A percentile compares a stretch with the other conserved stretches of the same genome.
Conservation (phyloP, 2,113 vertebrate species). For the Rhabdornis inornatus region DNA sequence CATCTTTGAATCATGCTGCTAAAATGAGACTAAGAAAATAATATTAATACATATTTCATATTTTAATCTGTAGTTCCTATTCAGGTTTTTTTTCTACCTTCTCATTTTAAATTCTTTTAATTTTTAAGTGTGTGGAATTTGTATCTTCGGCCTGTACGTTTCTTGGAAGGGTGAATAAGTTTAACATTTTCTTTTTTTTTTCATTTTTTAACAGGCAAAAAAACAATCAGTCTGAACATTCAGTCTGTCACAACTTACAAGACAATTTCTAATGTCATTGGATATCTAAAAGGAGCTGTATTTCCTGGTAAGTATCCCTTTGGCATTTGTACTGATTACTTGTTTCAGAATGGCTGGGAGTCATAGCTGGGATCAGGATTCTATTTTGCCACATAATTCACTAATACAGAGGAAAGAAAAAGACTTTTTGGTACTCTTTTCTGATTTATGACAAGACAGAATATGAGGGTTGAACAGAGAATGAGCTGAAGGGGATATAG, state of each 20-base stretch:
- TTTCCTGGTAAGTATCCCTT: conserved; percentile 80
- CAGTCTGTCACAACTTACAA: conserved; percentile 77
- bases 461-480: neutral
- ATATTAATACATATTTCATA: neutral
- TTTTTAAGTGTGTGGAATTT: neutral
- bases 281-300: conserved; percentile 82
- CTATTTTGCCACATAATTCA: neutral
- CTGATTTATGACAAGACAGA: neutral
- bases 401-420: neutral
- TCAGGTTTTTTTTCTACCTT: neutral
- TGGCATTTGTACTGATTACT: neutral
- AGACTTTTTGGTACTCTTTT: neutral
- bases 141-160: accelerated
- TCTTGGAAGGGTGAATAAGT: neutral
- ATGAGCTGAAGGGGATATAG: neutral
- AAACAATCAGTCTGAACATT: conserved; percentile 77
- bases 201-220: conserved; percentile 57
- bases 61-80: neutral
- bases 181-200: neutral
- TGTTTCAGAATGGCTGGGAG: neutral
- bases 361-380: neutral
- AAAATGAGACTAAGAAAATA: neutral
- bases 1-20: neutral
- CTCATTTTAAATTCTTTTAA: neutral
- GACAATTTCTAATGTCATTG: conserved; percentile 85